A percentile compares a stretch with the other conserved stretches of the same genome.
Evolutionary conservation across 2,888 invertebrate species (phyloP).

Genomic region (Hydrotaea cyrtoneurina): DNA sequence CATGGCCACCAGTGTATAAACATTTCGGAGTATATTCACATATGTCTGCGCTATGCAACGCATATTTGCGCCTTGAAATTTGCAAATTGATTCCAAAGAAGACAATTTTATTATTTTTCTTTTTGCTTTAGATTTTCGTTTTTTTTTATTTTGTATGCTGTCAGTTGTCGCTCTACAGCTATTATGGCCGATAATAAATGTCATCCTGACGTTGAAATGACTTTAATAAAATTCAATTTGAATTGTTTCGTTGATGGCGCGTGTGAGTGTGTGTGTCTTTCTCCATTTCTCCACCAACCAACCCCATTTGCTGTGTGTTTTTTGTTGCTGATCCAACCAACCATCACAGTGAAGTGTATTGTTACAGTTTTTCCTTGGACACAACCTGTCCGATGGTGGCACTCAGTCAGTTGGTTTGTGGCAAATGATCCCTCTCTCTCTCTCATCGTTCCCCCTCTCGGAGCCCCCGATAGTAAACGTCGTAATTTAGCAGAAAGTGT

Average conservation of each 20-base stretch:
- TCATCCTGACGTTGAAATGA: constrained; percentile 20
- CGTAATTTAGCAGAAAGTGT: constrained; percentile 28
- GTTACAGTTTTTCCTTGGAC: constrained; percentile 7
- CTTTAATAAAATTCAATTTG: constrained; percentile 30
- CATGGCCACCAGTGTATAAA: too few species aligned
- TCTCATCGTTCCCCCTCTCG: too few species aligned
- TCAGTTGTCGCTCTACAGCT: neutral
- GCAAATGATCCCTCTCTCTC: neutral
- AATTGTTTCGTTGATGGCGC: neutral
- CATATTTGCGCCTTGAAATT: too few species aligned
- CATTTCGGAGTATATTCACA: too few species aligned
- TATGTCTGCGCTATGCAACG: too few species aligned
- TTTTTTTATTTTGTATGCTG: neutral
- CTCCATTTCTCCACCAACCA: too few species aligned
- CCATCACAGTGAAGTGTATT: neutral
- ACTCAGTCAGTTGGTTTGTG: neutral
- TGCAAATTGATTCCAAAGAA: too few species aligned
- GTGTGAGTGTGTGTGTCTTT: too few species aligned
- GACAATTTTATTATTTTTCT: too few species aligned
- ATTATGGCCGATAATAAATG: constrained; percentile 34
- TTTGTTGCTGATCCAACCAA: neutral
- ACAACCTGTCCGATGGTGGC: neutral
- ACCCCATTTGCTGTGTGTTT: neutral
- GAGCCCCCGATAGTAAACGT: neutral
- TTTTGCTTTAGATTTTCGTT: neutral